Conservation (phyloP, 2,797 vertebrate species). For the Chloroceryle inda region DNA sequence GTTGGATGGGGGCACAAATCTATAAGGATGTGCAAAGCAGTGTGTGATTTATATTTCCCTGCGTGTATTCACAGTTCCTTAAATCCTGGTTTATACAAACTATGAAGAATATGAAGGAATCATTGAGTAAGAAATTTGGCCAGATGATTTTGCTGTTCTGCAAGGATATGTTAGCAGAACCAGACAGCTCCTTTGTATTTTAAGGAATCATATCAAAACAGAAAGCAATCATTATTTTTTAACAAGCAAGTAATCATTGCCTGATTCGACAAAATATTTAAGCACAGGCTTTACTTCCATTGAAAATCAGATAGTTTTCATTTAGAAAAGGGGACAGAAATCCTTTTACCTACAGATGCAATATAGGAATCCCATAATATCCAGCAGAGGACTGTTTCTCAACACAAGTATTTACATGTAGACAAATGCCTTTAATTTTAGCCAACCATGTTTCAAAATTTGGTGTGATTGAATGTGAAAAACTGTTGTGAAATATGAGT, state of each 20-base stretch:
- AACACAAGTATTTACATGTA: background rate
- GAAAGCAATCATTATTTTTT: background rate
- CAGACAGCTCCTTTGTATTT: background rate
- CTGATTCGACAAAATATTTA: background rate
- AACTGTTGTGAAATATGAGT: background rate
- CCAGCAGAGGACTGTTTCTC: background rate
- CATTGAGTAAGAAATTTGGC: background rate
- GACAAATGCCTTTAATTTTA: background rate
- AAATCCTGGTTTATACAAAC: background rate
- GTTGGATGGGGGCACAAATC: background rate
- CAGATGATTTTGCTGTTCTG: background rate
- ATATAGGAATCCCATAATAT: background rate
- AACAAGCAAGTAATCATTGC: background rate
- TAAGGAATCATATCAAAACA: background rate
- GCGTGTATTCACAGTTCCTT: background rate
- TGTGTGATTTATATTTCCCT: background rate
- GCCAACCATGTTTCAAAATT: background rate
- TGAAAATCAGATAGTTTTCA: background rate
- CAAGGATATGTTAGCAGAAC: background rate
- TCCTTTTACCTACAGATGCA: background rate
- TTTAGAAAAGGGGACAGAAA: background rate
- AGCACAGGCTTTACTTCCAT: background rate
- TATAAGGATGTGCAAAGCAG: rapidly evolving
- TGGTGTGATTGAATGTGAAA: background rate
- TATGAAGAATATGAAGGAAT: background rate